These are phyloP conservation scores for Andinoacara biseriatus DNA, from an alignment of 2,113 vertebrate species.

Conservation along the genomic window DNA sequence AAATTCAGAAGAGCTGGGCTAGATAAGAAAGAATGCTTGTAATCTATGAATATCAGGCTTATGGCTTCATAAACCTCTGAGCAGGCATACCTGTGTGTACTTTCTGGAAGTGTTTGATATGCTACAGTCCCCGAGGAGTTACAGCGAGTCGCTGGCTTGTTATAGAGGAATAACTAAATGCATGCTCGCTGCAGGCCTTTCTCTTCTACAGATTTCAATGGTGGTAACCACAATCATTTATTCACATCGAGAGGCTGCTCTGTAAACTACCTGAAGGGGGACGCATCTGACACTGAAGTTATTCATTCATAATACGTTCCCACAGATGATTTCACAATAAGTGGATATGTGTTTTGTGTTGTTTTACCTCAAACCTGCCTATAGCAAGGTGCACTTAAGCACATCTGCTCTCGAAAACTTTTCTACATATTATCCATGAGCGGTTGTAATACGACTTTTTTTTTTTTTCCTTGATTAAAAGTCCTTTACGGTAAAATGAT, in stretches of 20 bases:
- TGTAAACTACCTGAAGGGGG: conserved; percentile 62
- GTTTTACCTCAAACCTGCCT: conserved; percentile 21
- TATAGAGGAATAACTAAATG: conserved; percentile 58
- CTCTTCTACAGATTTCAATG: conserved; percentile 57
- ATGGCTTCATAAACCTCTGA: conserved; percentile 18
- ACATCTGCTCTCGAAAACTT: conserved; percentile 58
- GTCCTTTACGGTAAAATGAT: conserved; percentile 76
- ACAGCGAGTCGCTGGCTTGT: conserved; percentile 28
- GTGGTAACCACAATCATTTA: conserved; percentile 65
- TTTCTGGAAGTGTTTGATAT: conserved; percentile 38
- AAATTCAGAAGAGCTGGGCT: neutral
- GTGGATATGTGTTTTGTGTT: conserved; percentile 20
- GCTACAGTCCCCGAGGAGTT: conserved; percentile 25
- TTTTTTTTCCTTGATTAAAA: conserved; percentile 58
- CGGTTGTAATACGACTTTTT: conserved; percentile 44
- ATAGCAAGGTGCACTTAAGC: conserved; percentile 48
- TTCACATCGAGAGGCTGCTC: conserved; percentile 66
- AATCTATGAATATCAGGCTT: conserved; percentile 42
- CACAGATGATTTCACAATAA: conserved; percentile 55
- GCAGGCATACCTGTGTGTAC: conserved; percentile 14
- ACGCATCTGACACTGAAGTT: conserved; percentile 58
- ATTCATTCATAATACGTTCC: conserved; percentile 62
- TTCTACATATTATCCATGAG: conserved; percentile 30
- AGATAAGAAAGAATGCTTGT: neutral
- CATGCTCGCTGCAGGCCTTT: conserved; percentile 58